A percentile compares a stretch with the other conserved stretches of the same genome.
These are phyloP conservation scores for Rhorus exstirpatorius DNA, from an alignment of 2,888 invertebrate genomes.

Conservation along the genomic window DNA sequence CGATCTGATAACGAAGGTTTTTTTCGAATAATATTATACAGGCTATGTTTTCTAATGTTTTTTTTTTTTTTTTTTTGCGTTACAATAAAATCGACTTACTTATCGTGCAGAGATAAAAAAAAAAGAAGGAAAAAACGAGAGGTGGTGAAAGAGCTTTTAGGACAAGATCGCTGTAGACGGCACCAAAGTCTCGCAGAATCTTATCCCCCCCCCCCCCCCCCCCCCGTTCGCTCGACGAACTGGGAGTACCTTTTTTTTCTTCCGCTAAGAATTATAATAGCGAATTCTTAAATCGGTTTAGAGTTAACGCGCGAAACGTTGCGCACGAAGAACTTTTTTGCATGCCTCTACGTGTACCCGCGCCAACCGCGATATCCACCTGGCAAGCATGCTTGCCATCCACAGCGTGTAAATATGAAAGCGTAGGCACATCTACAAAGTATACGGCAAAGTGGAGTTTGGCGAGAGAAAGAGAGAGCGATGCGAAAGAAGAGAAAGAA, in stretches of 20 bases:
- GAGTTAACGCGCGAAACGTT: slow-evolving; percentile 74
- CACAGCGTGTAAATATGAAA: slow-evolving; percentile 84
- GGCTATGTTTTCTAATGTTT: not conserved
- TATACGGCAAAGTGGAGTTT: slow-evolving; percentile 76
- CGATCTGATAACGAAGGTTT: not conserved
- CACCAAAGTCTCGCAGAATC: slow-evolving; percentile 27
- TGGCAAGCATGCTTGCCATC: slow-evolving; percentile 1
- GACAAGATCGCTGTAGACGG: not conserved
- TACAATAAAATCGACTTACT: not conserved
- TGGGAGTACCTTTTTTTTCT: slow-evolving; percentile 11
- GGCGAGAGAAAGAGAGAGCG: no score
- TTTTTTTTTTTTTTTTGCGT: not conserved
- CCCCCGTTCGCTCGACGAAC: not conserved
- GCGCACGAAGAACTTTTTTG: slow-evolving; percentile 80
- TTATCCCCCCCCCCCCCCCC: not conserved
- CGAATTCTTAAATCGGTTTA: slow-evolving; percentile 86
- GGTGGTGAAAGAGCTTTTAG: slow-evolving; percentile 47
- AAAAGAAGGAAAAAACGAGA: slow-evolving; percentile 2
- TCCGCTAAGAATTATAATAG: slow-evolving; percentile 84
- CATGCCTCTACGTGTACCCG: slow-evolving; percentile 72
- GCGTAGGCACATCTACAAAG: slow-evolving; percentile 75
- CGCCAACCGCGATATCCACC: slow-evolving; percentile 62
- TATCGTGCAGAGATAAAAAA: not conserved
- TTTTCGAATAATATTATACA: not conserved
- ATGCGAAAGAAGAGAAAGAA: slow-evolving; percentile 67